Conservation (phyloP, 35 echinoderm and acorn worm genomes). For the Anneissia japonica region DNA sequence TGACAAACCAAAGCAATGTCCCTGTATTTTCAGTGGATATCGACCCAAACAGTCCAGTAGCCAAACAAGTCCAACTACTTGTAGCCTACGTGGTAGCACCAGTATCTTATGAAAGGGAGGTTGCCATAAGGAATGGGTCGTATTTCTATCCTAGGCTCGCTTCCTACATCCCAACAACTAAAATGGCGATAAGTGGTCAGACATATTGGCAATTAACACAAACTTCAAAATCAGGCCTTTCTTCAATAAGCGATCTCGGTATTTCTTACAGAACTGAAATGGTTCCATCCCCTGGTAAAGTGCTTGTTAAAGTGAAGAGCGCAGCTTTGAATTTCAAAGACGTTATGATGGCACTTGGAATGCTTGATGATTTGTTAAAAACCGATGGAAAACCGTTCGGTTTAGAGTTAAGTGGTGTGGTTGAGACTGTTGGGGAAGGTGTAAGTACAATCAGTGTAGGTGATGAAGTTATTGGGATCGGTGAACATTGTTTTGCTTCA, state of each 20-base stretch:
- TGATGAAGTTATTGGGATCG: slow-evolving; percentile 58
- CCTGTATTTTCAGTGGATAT: slow-evolving; percentile 44
- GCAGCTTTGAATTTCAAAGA: slow-evolving; percentile 48
- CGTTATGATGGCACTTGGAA: slow-evolving; percentile 26
- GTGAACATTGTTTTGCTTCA: slow-evolving; percentile 42
- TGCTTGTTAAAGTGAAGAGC: slow-evolving; percentile 49
- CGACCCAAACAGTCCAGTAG: too few relatives aligned
- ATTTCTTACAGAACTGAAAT: slow-evolving; percentile 19
- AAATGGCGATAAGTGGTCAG: background rate
- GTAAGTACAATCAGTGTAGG: slow-evolving; percentile 18
- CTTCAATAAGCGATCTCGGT: slow-evolving; percentile 20
- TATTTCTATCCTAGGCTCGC: slow-evolving; percentile 26
- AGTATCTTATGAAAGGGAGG: slow-evolving; percentile 32
- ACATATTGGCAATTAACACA: slow-evolving; percentile 49
- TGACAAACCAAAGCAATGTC: slow-evolving; percentile 47
- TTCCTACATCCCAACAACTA: slow-evolving; percentile 4
- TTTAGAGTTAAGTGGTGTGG: slow-evolving; percentile 49
- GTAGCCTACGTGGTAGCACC: slow-evolving; percentile 14
- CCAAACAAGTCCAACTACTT: slow-evolving; percentile 6
- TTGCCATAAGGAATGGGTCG: slow-evolving; percentile 19
- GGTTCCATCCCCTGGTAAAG: slow-evolving; percentile 26
- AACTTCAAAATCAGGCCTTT: background rate
- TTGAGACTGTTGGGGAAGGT: slow-evolving; percentile 42
- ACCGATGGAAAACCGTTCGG: too few relatives aligned
- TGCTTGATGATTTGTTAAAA: slow-evolving; percentile 9